Conservation (phyloP, 2,113 vertebrate species). For the Gymnogyps californianus region DNA sequence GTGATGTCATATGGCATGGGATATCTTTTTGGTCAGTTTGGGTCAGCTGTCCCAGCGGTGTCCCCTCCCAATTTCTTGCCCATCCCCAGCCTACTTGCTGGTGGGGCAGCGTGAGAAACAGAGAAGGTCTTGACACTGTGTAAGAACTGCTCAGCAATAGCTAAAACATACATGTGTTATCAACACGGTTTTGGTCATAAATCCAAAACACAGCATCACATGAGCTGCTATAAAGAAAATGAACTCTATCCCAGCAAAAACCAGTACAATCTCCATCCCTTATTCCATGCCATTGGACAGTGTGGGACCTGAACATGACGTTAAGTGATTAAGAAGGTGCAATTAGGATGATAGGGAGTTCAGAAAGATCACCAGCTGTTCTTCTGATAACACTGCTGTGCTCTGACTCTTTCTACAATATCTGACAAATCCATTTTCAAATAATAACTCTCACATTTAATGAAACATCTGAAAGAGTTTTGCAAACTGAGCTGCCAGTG, state of each 20-base stretch:
- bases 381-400: background rate
- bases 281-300: background rate
- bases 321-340: background rate
- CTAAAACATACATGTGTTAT: background rate
- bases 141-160: background rate
- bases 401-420: background rate
- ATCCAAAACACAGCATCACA: background rate
- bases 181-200: background rate
- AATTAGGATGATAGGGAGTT: background rate
- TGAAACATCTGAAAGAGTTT: background rate
- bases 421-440: background rate
- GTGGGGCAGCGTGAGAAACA: background rate
- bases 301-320: background rate
- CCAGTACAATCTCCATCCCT: rapidly evolving
- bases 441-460: background rate
- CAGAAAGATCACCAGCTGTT: background rate
- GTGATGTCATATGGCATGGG: background rate
- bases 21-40: background rate
- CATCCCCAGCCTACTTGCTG: background rate
- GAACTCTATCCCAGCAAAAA: background rate
- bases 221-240: background rate
- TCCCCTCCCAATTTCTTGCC: background rate
- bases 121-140: background rate
- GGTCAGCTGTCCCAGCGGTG: background rate
- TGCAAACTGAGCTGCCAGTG: background rate